phyloP scores from a whole-genome alignment of 2,888 invertebrate genomes.

The Torymus tubicola region DNA sequence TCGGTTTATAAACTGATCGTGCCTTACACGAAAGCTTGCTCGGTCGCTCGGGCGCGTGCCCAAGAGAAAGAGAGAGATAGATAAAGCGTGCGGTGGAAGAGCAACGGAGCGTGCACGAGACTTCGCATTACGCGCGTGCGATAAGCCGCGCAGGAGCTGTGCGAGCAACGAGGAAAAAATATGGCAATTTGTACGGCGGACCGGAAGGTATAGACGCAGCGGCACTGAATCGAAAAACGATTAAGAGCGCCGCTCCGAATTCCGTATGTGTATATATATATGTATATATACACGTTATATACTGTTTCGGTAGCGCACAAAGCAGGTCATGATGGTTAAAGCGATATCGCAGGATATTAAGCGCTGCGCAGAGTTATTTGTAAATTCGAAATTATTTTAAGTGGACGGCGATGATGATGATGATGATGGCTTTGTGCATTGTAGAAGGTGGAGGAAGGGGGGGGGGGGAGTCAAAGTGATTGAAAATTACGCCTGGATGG shows the following conservation, averaged over 20 bases:
- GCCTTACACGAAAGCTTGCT: too few species aligned
- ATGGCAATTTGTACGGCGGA: not conserved
- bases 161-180: not conserved
- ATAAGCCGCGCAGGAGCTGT: not conserved
- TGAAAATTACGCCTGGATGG: too few species aligned
- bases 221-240: slow-evolving; percentile 36
- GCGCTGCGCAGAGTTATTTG: not conserved
- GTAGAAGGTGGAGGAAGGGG: too few species aligned
- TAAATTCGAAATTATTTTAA: slow-evolving; percentile 14
- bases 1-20: too few species aligned
- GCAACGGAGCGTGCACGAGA: slow-evolving; percentile 14
- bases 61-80: too few species aligned
- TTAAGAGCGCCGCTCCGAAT: not conserved
- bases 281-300: not conserved
- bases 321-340: not conserved
- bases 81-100: not conserved
- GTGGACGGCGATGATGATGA: not conserved
- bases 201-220: not conserved
- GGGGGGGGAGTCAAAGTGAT: too few species aligned
- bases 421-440: not conserved
- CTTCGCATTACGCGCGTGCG: not conserved
- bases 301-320: too few species aligned
- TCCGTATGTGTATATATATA: not conserved
- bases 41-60: too few species aligned
- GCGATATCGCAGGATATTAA: not conserved